These are phyloP conservation scores for Xylocampa areola DNA, from an alignment of 2,888 invertebrate species.

Conservation along the genomic window DNA sequence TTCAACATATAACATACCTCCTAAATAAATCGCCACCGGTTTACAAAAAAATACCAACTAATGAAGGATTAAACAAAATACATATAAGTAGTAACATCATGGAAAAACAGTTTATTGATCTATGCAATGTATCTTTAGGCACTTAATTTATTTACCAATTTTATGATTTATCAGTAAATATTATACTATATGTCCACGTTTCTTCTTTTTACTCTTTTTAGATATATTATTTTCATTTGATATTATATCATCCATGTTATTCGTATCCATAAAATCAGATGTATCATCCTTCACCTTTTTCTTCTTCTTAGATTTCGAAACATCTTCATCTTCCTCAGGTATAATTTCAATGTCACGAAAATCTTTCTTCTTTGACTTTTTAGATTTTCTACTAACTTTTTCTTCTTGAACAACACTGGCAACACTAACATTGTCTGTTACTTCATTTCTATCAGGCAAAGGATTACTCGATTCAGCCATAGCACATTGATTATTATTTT, in stretches of 20 bases:
- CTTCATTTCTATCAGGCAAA: constrained; percentile 45
- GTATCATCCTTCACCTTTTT: constrained; percentile 12
- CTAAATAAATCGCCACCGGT: too few species aligned
- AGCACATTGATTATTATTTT: constrained; percentile 9
- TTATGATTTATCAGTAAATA: constrained; percentile 1
- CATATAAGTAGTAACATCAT: too few species aligned
- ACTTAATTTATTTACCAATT: constrained; percentile 13
- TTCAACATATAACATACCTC: too few species aligned
- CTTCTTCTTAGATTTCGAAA: constrained; percentile 34
- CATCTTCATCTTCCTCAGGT: constrained; percentile 42
- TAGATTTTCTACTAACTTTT: constrained; percentile 54
- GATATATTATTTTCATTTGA: constrained; percentile 1
- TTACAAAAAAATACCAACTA: too few species aligned
- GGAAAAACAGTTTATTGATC: too few species aligned
- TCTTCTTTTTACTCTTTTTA: constrained; percentile 50
- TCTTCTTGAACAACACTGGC: constrained; percentile 40
- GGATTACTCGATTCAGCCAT: constrained; percentile 35
- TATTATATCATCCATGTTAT: neutral
- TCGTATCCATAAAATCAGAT: constrained; percentile 1
- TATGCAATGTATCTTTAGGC: too few species aligned
- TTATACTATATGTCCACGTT: constrained; percentile 34
- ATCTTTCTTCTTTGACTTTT: constrained; percentile 41
- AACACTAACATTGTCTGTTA: constrained; percentile 46
- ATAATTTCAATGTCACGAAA: constrained; percentile 35
- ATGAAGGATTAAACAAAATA: too few species aligned